Conservation (phyloP, 1,140 invertebrate genomes). For the Penaeus chinensis region DNA sequence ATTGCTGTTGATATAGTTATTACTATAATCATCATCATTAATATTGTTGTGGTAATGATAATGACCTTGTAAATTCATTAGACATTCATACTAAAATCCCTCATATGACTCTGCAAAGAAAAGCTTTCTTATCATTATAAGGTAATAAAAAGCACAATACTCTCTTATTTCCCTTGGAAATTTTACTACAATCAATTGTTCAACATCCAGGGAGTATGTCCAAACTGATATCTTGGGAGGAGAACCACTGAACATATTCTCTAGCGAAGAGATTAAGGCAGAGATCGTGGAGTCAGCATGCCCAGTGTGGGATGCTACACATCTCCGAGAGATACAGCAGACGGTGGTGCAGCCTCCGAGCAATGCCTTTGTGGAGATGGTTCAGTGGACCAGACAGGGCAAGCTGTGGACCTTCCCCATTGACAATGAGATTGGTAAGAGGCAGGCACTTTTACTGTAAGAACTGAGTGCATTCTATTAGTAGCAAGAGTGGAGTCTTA, state of each 20-base stretch:
- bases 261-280: too few relatives aligned
- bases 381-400: conserved; percentile 92
- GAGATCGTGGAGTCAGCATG: conserved; percentile 38
- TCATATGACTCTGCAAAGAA: too few relatives aligned
- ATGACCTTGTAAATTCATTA: too few relatives aligned
- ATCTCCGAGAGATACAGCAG: conserved; percentile 65
- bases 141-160: too few relatives aligned
- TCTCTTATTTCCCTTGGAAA: too few relatives aligned
- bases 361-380: conserved; percentile 93
- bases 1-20: too few relatives aligned
- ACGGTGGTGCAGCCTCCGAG: conserved; percentile 77
- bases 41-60: too few relatives aligned
- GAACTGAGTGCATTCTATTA: not conserved
- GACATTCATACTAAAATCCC: too few relatives aligned
- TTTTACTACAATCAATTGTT: not conserved
- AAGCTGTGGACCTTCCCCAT: conserved; percentile 98
- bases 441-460: not conserved
- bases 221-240: not conserved
- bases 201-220: not conserved
- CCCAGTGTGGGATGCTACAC: conserved; percentile 50
- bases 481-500: conserved; percentile 13
- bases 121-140: too few relatives aligned
- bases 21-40: too few relatives aligned
- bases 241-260: not conserved
- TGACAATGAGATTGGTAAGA: conserved; percentile 92